Percentiles rank a stretch among this genome's conserved stretches.
Conservation (phyloP, 2,113 vertebrate genomes). For the Phocoena phocoena region DNA sequence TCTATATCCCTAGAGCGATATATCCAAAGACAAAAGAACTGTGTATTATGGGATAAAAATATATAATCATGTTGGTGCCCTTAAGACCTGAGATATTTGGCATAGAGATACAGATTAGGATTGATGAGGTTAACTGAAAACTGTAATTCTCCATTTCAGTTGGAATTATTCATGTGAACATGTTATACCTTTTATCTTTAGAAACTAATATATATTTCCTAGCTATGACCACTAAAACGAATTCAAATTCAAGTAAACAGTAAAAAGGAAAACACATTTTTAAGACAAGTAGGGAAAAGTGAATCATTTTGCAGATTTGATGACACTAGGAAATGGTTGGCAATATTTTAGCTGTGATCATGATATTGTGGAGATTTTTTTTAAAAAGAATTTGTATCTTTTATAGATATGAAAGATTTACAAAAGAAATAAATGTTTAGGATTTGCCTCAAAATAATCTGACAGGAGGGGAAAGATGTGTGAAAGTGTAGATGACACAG, state of each 20-base stretch:
- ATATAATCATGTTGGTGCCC: not conserved
- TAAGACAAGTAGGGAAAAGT: not conserved
- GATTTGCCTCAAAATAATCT: not conserved
- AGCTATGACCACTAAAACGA: not conserved
- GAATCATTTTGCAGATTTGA: not conserved
- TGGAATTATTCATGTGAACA: not conserved
- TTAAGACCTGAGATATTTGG: not conserved
- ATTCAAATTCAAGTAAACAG: not conserved
- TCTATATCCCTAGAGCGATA: not conserved
- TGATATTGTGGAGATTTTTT: not conserved
- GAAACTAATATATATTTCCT: not conserved
- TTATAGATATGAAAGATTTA: not conserved
- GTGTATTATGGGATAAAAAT: not conserved
- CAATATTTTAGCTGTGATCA: not conserved
- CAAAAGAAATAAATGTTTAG: not conserved
- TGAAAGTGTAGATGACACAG: not conserved
- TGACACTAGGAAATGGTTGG: not conserved
- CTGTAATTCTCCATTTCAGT: not conserved
- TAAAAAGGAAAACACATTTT: not conserved
- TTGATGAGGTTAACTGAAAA: not conserved
- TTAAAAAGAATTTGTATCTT: not conserved
- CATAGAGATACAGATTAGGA: not conserved
- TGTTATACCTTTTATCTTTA: not conserved
- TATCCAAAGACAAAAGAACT: not conserved
- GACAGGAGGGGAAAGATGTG: too few species aligned